phyloP scores from a whole-genome alignment of 1,140 invertebrate species.

The Pseudomyrmex dendroicus region DNA sequence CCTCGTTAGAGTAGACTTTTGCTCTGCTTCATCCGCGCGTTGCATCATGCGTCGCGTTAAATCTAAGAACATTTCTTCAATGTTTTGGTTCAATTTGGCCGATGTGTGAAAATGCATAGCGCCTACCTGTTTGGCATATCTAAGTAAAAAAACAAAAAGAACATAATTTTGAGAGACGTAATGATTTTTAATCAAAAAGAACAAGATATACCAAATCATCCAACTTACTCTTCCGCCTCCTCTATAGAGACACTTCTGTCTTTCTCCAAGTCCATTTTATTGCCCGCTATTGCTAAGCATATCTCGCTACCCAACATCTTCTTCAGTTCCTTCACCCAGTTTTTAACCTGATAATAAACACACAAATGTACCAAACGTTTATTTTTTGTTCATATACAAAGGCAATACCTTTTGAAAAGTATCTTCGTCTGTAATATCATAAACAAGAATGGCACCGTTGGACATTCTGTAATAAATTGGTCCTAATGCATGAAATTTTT shows the following conservation, averaged over 20 bases:
- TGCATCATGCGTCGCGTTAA: slow-evolving; percentile 90
- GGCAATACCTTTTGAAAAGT: slow-evolving; percentile 96
- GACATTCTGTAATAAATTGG: slow-evolving; percentile 99
- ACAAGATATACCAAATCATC: slow-evolving; percentile 3
- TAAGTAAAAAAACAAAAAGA: slow-evolving; percentile 75
- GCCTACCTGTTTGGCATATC: slow-evolving; percentile 95
- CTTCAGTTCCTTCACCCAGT: slow-evolving; percentile 98
- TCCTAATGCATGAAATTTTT: slow-evolving; percentile 97
- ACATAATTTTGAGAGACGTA: too few species aligned
- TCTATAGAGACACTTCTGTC: slow-evolving; percentile 93
- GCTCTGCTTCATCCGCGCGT: slow-evolving; percentile 84
- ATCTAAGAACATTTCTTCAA: slow-evolving; percentile 97
- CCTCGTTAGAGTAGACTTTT: slow-evolving; percentile 84
- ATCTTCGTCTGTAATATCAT: slow-evolving; percentile 99
- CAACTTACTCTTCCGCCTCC: slow-evolving; percentile 94
- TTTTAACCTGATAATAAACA: slow-evolving; percentile 91
- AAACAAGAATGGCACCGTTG: slow-evolving; percentile 98
- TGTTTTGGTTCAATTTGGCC: slow-evolving; percentile 96
- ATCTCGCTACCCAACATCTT: slow-evolving; percentile 98
- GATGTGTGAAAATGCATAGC: slow-evolving; percentile 98
- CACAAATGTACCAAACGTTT: background rate
- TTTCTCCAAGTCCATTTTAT: slow-evolving; percentile 98
- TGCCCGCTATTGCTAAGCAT: slow-evolving; percentile 96
- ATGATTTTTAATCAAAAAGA: too few species aligned
- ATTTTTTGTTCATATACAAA: background rate